A percentile compares a stretch with the other conserved stretches of the same genome.
Conservation (phyloP, 2,888 invertebrate species). For the Temnothorax ravouxi region DNA sequence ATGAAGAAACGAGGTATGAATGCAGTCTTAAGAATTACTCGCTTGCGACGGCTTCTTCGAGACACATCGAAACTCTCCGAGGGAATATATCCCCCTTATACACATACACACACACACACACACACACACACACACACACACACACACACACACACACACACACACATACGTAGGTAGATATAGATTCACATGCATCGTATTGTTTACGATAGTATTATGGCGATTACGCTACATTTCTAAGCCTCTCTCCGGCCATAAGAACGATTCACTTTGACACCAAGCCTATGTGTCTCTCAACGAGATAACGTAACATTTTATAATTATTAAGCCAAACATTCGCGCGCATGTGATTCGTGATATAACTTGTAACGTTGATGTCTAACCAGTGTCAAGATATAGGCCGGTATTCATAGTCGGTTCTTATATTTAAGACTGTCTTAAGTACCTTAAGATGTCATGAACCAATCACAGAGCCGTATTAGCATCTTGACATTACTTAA, state of each 20-base stretch:
- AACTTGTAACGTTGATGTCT: slow-evolving; percentile 32
- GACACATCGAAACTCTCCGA: slow-evolving; percentile 82
- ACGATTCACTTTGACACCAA: slow-evolving; percentile 18
- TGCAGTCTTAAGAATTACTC: slow-evolving; percentile 59
- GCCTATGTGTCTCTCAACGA: background rate
- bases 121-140: slow-evolving; percentile 34
- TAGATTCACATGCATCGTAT: slow-evolving; percentile 72
- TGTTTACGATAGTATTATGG: slow-evolving; percentile 60
- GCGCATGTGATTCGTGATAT: slow-evolving; percentile 8
- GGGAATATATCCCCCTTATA: slow-evolving; percentile 57
- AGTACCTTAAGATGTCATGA: no score
- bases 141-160: slow-evolving; percentile 32
- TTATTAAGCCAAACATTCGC: slow-evolving; percentile 1
- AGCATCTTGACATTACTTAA: no score
- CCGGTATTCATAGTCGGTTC: no score
- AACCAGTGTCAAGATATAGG: background rate
- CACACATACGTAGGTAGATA: slow-evolving; percentile 47
- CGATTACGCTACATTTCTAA: slow-evolving; percentile 62
- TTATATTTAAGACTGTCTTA: no score
- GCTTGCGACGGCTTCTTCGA: slow-evolving; percentile 82
- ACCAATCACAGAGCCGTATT: no score
- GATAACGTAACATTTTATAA: slow-evolving; percentile 27
- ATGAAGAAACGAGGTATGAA: slow-evolving; percentile 60
- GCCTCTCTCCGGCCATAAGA: slow-evolving; percentile 36
- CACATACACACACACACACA: background rate